These are phyloP conservation scores for Battus philenor DNA, from an alignment of 1,140 invertebrate species.

Conservation along the genomic window DNA sequence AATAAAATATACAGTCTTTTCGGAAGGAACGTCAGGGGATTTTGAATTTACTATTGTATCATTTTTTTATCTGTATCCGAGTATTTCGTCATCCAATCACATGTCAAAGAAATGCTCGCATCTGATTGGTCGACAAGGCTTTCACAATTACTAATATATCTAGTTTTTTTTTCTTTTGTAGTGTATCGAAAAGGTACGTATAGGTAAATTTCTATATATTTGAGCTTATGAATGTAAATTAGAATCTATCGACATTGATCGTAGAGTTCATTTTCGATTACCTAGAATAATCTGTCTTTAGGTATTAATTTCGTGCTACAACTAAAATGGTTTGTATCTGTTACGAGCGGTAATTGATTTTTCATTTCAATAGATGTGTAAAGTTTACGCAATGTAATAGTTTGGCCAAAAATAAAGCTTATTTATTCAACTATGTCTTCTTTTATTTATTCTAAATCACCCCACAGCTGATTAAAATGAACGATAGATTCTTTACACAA, in stretches of 20 bases:
- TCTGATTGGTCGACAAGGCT: neutral
- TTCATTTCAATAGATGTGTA: slow-evolving; percentile 53
- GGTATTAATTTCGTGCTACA: slow-evolving; percentile 30
- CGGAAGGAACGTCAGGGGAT: no score
- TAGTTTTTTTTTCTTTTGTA: neutral
- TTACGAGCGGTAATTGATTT: slow-evolving; percentile 37
- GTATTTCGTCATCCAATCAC: slow-evolving; percentile 4
- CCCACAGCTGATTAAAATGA: neutral
- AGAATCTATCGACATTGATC: slow-evolving; percentile 10
- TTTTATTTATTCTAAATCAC: slow-evolving; percentile 19
- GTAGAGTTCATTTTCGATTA: slow-evolving; percentile 14
- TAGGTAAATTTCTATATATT: neutral
- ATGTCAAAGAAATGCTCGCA: neutral
- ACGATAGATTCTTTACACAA: no score
- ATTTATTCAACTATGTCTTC: slow-evolving; percentile 58
- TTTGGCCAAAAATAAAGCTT: slow-evolving; percentile 75
- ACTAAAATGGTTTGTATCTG: slow-evolving; percentile 27
- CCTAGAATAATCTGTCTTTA: slow-evolving; percentile 20
- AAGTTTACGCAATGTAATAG: slow-evolving; percentile 67
- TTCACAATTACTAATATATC: slow-evolving; percentile 7
- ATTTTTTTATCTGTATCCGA: slow-evolving; percentile 5
- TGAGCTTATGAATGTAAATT: slow-evolving; percentile 21
- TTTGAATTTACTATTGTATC: no score
- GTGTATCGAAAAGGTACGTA: no score
- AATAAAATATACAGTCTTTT: neutral